Evolutionary conservation across 2,113 vertebrate genomes (phyloP).

Genomic region (Chitala chitala): DNA sequence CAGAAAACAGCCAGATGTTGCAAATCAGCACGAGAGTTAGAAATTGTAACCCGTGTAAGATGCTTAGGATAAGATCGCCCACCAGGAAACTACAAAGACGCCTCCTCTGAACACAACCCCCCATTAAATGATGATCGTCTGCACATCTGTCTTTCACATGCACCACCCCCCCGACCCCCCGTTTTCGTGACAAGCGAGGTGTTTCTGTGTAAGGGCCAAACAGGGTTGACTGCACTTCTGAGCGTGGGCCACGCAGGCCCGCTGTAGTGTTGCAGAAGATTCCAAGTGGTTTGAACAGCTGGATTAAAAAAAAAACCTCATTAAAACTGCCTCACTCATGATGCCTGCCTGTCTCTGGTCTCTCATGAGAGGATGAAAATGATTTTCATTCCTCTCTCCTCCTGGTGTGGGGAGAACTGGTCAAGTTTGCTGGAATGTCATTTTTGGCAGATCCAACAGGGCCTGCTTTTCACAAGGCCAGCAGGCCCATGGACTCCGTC

Average conservation of each 20-base stretch:
- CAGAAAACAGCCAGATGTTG: background rate
- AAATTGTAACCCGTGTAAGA: too few relatives aligned
- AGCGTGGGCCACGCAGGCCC: background rate
- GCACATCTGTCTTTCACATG: background rate
- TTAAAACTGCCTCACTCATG: too few relatives aligned
- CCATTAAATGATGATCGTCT: too few relatives aligned
- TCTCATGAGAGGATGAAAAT: background rate
- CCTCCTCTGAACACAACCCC: too few relatives aligned
- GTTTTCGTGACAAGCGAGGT: background rate
- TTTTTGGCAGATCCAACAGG: constrained; percentile 26
- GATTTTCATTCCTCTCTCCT: background rate
- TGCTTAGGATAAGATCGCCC: background rate
- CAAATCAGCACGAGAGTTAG: too few relatives aligned
- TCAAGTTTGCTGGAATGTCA: constrained; percentile 24
- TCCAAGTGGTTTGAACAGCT: constrained; percentile 14
- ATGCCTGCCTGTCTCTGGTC: too few relatives aligned
- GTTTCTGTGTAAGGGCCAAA: background rate
- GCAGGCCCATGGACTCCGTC: constrained; percentile 20
- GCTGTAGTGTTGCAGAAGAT: background rate
- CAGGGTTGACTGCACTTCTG: constrained; percentile 10
- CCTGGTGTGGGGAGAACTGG: background rate
- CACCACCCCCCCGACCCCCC: too few relatives aligned
- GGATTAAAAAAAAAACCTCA: background rate
- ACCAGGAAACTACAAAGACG: too few relatives aligned
- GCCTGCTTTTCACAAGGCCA: constrained; percentile 43